Evolutionary conservation across 1,140 invertebrate genomes (phyloP).

Genomic region (Drosophila carrolli): DNA sequence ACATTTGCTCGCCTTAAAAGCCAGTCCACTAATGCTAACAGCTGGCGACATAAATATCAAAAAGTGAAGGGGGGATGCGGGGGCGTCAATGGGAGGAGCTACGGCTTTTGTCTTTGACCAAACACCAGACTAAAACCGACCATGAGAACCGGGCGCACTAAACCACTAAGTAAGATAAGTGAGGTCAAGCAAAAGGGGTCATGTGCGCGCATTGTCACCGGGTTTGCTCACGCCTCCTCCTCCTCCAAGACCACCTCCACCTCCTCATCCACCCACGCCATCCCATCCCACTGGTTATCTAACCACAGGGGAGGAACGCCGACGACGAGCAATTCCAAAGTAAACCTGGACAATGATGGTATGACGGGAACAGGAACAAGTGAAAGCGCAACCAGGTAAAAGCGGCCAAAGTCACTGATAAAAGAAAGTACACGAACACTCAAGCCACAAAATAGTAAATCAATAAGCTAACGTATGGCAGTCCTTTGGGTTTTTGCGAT

Average conservation of each 20-base stretch:
- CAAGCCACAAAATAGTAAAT: conserved; percentile 12
- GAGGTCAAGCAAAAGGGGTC: conserved; percentile 82
- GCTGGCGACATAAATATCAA: conserved; percentile 80
- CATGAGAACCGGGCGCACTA: conserved; percentile 50
- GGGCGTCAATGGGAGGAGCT: conserved; percentile 14
- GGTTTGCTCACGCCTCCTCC: conserved; percentile 23
- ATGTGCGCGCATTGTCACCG: conserved; percentile 78
- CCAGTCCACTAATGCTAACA: conserved; percentile 81
- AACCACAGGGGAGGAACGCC: conserved; percentile 23
- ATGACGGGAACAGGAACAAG: conserved; percentile 23
- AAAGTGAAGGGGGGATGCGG: conserved; percentile 11
- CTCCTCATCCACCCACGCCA: neutral
- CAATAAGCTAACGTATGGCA: conserved; percentile 14
- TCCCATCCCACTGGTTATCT: conserved; percentile 32
- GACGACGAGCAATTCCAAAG: conserved; percentile 1
- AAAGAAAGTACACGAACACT: conserved; percentile 19
- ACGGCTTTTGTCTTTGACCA: conserved; percentile 57
- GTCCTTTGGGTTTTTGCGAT: neutral
- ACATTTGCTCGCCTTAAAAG: conserved; percentile 75
- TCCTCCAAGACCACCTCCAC: too few relatives aligned
- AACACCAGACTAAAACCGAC: conserved; percentile 21
- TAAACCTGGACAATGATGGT: conserved; percentile 33
- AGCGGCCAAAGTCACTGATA: conserved; percentile 11
- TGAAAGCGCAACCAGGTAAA: conserved; percentile 52
- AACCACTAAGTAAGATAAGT: conserved; percentile 83